phyloP scores from a whole-genome alignment of 2,888 invertebrate genomes.

The Dasypolia templi region DNA sequence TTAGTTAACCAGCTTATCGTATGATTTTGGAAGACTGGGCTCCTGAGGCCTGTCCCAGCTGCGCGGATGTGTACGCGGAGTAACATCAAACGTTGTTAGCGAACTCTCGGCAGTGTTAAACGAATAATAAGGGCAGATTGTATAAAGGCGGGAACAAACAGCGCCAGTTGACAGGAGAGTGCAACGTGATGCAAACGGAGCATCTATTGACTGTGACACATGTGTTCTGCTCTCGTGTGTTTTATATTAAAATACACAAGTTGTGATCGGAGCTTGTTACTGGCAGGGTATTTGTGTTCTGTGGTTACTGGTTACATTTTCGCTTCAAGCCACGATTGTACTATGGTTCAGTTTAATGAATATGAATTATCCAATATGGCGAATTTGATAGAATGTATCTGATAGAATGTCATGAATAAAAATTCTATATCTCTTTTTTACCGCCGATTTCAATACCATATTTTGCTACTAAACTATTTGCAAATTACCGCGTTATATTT shows the following conservation, averaged over 20 bases:
- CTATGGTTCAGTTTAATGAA: too few species aligned
- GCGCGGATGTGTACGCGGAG: background rate
- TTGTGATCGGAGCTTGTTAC: background rate
- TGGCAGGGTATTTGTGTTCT: too few species aligned
- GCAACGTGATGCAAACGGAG: conserved; percentile 8
- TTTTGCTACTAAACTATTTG: background rate
- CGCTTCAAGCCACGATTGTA: background rate
- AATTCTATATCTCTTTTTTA: background rate
- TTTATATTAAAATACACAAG: background rate
- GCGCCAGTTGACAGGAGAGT: conserved; percentile 4
- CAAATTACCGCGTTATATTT: background rate
- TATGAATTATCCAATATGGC: background rate
- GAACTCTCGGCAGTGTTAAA: conserved; percentile 24
- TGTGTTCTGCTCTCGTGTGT: background rate
- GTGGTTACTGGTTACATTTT: background rate
- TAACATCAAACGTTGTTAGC: conserved; percentile 9
- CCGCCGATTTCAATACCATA: too few species aligned
- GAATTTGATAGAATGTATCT: background rate
- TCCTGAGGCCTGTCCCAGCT: background rate
- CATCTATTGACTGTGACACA: background rate
- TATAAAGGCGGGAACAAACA: conserved; percentile 40
- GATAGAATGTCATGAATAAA: too few species aligned
- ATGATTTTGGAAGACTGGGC: background rate
- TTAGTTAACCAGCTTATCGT: conserved; percentile 1
- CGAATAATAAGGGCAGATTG: conserved; percentile 46